These are phyloP conservation scores for Sebastes kiyomatsui DNA, from an alignment of 2,797 vertebrate genomes.

Conservation along the genomic window DNA sequence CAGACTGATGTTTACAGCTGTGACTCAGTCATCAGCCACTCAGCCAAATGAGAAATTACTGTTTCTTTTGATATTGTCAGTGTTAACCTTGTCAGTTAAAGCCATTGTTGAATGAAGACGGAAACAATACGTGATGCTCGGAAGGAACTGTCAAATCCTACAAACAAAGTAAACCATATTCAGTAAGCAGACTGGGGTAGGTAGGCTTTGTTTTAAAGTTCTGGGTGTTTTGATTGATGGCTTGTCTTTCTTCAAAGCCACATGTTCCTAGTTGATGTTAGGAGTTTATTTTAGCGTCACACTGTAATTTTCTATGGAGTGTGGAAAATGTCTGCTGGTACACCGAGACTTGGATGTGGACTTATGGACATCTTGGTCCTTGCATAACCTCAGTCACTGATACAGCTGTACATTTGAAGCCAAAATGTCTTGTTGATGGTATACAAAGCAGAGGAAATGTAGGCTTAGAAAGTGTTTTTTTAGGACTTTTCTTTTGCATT, in stretches of 20 bases:
- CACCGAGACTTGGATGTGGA: neutral
- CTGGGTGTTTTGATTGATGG: slow-evolving; percentile 39
- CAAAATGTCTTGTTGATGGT: neutral
- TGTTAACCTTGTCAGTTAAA: slow-evolving; percentile 5
- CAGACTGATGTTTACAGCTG: slow-evolving; percentile 38
- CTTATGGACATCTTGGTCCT: slow-evolving; percentile 3
- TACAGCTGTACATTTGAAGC: neutral
- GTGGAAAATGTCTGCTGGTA: slow-evolving; percentile 40
- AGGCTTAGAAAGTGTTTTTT: neutral
- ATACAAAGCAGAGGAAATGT: neutral
- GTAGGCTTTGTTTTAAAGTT: slow-evolving; percentile 50
- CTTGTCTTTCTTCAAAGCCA: slow-evolving; percentile 36
- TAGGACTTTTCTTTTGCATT: neutral
- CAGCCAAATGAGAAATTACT: slow-evolving; percentile 13
- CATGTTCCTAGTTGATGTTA: slow-evolving; percentile 33
- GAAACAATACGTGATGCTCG: slow-evolving; percentile 9
- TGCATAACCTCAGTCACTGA: neutral
- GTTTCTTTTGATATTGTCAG: slow-evolving; percentile 16
- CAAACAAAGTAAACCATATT: slow-evolving; percentile 42
- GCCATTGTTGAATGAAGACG: slow-evolving; percentile 34
- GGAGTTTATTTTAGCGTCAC: slow-evolving; percentile 40
- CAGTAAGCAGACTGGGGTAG: slow-evolving; percentile 59
- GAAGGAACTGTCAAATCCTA: slow-evolving; percentile 33
- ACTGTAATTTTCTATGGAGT: slow-evolving; percentile 19
- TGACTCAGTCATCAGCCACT: neutral